These are phyloP conservation scores for Tyrannus savana DNA, from an alignment of 2,113 vertebrate genomes.

Conservation along the genomic window DNA sequence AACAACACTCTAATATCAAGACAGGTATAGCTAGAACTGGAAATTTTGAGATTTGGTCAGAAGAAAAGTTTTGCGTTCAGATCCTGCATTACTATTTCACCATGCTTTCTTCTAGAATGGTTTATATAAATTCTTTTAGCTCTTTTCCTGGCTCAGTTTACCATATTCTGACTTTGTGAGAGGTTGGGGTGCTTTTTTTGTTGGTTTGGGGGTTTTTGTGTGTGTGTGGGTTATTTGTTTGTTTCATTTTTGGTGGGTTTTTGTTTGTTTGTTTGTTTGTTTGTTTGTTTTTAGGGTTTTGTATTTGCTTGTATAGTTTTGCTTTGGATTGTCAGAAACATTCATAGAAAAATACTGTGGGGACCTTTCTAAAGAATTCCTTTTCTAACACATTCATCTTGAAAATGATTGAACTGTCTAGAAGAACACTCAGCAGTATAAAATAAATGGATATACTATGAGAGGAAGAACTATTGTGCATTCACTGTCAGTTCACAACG, in stretches of 20 bases:
- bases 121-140: neutral
- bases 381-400: neutral
- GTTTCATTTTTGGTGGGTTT: neutral
- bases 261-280: no score
- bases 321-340: neutral
- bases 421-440: neutral
- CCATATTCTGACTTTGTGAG: neutral
- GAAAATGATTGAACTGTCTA: neutral
- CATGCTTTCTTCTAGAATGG: neutral
- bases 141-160: neutral
- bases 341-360: neutral
- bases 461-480: neutral
- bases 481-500: neutral
- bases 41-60: neutral
- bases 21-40: neutral
- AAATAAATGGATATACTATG: neutral
- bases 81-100: neutral
- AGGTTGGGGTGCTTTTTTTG: neutral
- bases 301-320: neutral
- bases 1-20: neutral
- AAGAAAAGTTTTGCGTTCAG: neutral
- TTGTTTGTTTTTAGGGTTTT: neutral
- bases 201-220: neutral
- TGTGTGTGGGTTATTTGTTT: accelerated
- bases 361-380: neutral